Evolutionary conservation across 2,797 vertebrate genomes (phyloP).

Genomic region (Pipistrellus nathusii): DNA sequence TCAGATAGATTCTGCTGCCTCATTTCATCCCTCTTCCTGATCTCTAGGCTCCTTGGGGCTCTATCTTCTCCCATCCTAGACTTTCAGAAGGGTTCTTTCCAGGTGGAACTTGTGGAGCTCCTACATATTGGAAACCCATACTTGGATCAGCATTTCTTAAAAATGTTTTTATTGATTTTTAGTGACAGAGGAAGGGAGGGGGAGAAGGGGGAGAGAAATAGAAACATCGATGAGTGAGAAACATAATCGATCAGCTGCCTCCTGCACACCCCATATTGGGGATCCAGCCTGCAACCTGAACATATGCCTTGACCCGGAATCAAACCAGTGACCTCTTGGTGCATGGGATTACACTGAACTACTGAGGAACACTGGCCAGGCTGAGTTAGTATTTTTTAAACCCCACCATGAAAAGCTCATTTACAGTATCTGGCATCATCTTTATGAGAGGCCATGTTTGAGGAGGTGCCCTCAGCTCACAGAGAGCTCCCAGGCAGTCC

Average conservation of each 20-base stretch:
- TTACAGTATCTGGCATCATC: conserved; percentile 60
- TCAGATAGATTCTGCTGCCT: conserved; percentile 63
- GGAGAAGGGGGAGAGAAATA: too few relatives aligned
- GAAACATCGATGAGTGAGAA: too few relatives aligned
- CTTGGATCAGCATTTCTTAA: background rate
- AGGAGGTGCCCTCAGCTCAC: conserved; percentile 20
- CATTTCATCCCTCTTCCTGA: conserved; percentile 60
- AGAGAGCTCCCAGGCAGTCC: conserved; percentile 6
- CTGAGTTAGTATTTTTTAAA: conserved; percentile 20
- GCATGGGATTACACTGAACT: too few relatives aligned
- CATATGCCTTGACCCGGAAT: too few relatives aligned
- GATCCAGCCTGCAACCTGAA: too few relatives aligned
- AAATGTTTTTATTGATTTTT: too few relatives aligned
- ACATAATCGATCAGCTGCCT: too few relatives aligned
- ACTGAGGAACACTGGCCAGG: too few relatives aligned
- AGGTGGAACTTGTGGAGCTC: conserved; percentile 27
- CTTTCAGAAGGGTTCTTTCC: conserved; percentile 57
- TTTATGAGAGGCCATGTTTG: conserved; percentile 38
- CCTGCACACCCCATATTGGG: too few relatives aligned
- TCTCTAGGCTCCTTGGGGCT: conserved; percentile 53
- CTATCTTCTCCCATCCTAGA: conserved; percentile 23
- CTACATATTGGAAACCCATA: conserved; percentile 36
- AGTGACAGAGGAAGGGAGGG: too few relatives aligned
- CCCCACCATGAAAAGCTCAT: conserved; percentile 45
- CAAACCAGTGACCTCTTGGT: too few relatives aligned